Conservation (phyloP, 2,888 invertebrate genomes). For the Allolobophora icterica region DNA sequence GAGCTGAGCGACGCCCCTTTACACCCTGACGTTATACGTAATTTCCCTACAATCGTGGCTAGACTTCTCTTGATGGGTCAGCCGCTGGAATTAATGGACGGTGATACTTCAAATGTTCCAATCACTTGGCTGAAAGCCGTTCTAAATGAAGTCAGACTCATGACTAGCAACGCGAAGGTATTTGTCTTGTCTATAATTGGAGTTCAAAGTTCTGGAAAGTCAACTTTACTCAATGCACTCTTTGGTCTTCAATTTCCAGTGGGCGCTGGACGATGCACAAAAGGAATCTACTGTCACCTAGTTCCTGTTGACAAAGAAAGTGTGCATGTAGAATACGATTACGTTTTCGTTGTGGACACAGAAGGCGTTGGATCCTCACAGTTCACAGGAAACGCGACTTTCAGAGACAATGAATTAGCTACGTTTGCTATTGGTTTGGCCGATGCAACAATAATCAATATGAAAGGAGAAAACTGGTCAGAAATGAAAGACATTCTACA, state of each 20-base stretch:
- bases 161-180: not conserved
- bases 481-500: conserved; percentile 14
- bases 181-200: not conserved
- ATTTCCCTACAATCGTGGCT: not conserved
- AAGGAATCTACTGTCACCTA: not conserved
- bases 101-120: not conserved
- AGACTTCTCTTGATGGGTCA: not conserved
- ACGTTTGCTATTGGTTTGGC: not conserved
- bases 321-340: not conserved
- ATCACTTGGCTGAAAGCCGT: not conserved
- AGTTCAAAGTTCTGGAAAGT: conserved; percentile 19
- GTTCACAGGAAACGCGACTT: not conserved
- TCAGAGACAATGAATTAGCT: not conserved
- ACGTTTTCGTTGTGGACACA: not conserved
- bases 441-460: not conserved
- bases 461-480: not conserved
- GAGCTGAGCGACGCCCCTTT: no score
- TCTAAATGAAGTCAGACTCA: not conserved
- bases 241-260: not conserved
- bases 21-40: no score
- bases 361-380: not conserved
- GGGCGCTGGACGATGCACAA: conserved; percentile 18
- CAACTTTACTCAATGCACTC: not conserved
- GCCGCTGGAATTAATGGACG: not conserved
- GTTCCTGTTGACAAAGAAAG: not conserved